These are phyloP conservation scores for Agapornis canus DNA, from an alignment of 2,797 vertebrate genomes.

Conservation along the genomic window DNA sequence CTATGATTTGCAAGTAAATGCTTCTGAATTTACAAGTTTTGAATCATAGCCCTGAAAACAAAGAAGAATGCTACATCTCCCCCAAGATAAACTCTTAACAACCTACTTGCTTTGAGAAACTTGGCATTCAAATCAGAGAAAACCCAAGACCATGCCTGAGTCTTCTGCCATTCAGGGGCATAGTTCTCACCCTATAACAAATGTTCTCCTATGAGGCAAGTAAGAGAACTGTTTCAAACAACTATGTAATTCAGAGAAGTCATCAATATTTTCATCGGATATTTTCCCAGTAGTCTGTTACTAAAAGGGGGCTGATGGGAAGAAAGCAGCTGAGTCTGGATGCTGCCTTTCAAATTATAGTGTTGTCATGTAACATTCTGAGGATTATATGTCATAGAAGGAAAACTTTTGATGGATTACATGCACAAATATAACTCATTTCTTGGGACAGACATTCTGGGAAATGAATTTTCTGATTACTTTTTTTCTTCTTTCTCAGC, in stretches of 20 bases:
- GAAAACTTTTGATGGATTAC: slow-evolving; percentile 17
- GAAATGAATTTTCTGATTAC: neutral
- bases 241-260: slow-evolving; percentile 32
- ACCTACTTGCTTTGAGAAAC: neutral
- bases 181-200: neutral
- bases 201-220: neutral
- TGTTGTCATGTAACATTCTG: slow-evolving; percentile 13
- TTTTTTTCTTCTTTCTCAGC: neutral
- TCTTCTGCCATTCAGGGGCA: neutral
- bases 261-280: neutral
- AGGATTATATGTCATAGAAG: slow-evolving; percentile 5
- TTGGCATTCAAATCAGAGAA: neutral
- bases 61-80: neutral
- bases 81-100: neutral
- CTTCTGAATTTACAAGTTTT: neutral
- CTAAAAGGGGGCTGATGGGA: neutral
- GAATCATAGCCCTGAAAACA: neutral
- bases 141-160: neutral
- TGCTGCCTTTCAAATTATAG: slow-evolving; percentile 37
- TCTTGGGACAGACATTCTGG: neutral
- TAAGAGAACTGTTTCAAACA: slow-evolving; percentile 43
- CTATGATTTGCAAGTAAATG: neutral
- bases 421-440: slow-evolving; percentile 34
- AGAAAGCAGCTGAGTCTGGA: slow-evolving; percentile 25
- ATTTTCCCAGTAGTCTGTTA: slow-evolving; percentile 21